A percentile compares a stretch with the other conserved stretches of the same genome.
phyloP scores from a whole-genome alignment of 2,797 vertebrate species.

The Steatocranus sp. region DNA sequence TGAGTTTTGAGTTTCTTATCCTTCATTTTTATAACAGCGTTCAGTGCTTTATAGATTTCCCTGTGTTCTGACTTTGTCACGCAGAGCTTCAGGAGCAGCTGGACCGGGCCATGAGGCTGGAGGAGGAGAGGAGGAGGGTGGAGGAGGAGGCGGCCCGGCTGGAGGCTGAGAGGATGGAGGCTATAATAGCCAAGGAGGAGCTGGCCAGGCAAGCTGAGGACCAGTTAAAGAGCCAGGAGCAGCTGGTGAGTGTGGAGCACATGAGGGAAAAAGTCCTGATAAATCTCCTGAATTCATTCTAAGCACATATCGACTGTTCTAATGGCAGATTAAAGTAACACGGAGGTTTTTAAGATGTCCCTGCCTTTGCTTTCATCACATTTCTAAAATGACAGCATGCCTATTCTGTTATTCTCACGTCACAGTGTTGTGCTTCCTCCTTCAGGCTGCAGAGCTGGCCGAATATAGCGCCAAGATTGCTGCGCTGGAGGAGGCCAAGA shows the following conservation, averaged over 20 bases:
- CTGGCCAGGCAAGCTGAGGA: slow-evolving; percentile 87
- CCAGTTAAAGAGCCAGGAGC: slow-evolving; percentile 93
- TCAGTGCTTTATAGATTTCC: background rate
- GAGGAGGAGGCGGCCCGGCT: slow-evolving; percentile 88
- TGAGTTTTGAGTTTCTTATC: background rate
- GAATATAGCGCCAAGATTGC: slow-evolving; percentile 89
- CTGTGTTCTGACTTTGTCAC: background rate
- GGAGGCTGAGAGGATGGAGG: slow-evolving; percentile 89
- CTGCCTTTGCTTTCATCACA: background rate
- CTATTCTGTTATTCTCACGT: background rate
- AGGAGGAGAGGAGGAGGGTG: slow-evolving; percentile 87
- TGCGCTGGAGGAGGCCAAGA: slow-evolving; percentile 87
- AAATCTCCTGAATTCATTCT: background rate
- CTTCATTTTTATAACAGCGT: background rate
- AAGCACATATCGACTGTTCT: slow-evolving; percentile 3
- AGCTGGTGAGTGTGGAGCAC: slow-evolving; percentile 81
- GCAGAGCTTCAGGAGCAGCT: slow-evolving; percentile 93
- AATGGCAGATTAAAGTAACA: background rate
- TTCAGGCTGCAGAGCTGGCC: slow-evolving; percentile 86
- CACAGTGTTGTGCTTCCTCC: background rate
- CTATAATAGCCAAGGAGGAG: slow-evolving; percentile 91
- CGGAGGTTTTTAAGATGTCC: background rate
- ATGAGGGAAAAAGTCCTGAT: slow-evolving; percentile 21
- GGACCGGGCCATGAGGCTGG: slow-evolving; percentile 83
- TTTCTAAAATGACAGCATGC: background rate